Base-by-base conservation (phyloP, 2,888 invertebrate genomes). In the Asteroscopus sphinx region DNA sequence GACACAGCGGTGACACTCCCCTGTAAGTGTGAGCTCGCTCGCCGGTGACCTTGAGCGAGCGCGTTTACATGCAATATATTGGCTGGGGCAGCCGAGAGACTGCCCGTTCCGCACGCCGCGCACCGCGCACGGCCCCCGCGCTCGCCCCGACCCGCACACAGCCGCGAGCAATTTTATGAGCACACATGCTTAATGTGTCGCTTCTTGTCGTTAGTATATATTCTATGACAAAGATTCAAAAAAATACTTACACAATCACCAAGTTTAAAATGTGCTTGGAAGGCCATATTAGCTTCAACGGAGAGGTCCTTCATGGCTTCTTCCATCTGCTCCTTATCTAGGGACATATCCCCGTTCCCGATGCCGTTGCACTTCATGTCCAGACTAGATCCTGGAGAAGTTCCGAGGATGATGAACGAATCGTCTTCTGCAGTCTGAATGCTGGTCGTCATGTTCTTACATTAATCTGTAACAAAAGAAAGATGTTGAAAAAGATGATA, bases 391-490 rank as follows among this genome's bases (percentile, higher is more conserved):
- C 90, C 88, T 0, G 94, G 94, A 3, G 94, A 94, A 0, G 90
- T 82, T 3, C 92, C 92, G 12, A 94, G 86, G 58, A 94, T 91
- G 32, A 94, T 93, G 70, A 94, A 94, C 0, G 94, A 94, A 30
- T 94, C 94, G 33, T 94, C 94, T 40, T 93, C 93, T 68, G 77
- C 82, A 41, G 77, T 82, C 48, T 89, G 87, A 13, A 72, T 51
- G 45, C 77, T 82, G 32, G 82, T 63, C 53, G 87, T 74, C 93
- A 92, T 92, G 60, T 56, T 85, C 45, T 48, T 15, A 63, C 83
- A 85, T 84, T 55, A 80, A 83, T 51, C 86, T 86, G 73, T 15
- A 65, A 73, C 36, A 6, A 47, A 11, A 36, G 36, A 17, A 13
- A 0, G 9, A 17, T 1, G 17, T 30, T 16, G 17, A 1, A 17